These are phyloP conservation scores for Mustela lutreola DNA, from an alignment of 2,113 vertebrate species.

Conservation along the genomic window DNA sequence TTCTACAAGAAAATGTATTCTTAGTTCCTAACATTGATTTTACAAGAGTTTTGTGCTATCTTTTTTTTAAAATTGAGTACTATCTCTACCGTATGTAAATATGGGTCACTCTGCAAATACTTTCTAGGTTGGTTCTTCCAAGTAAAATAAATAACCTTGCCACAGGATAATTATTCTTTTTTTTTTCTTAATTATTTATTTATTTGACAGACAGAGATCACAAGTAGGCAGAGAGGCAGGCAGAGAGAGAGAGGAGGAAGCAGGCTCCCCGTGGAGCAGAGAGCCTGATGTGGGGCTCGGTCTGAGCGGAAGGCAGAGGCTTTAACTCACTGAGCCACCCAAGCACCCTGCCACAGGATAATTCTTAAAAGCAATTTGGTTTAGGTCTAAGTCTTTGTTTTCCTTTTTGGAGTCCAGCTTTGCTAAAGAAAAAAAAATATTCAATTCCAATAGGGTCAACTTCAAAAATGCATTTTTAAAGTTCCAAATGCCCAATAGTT, in stretches of 20 bases:
- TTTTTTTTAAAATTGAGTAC: background rate
- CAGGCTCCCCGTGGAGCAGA: no score
- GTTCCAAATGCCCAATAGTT: background rate
- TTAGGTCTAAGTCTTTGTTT: constrained; percentile 60
- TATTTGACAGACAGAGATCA: no score
- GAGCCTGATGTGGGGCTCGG: no score
- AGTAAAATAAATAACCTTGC: constrained; percentile 56
- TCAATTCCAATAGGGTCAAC: background rate
- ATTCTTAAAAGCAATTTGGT: constrained; percentile 62
- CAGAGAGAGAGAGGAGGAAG: no score
- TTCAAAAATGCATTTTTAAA: constrained; percentile 54
- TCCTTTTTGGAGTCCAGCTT: constrained; percentile 42
- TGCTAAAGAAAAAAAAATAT: constrained; percentile 56
- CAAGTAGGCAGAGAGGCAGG: no score
- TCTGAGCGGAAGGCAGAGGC: no score
- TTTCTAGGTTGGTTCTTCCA: background rate
- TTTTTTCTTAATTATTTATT: no score
- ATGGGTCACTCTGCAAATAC: background rate
- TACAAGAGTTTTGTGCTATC: background rate
- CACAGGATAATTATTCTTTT: constrained; percentile 34
- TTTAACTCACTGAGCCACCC: no score
- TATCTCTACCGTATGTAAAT: background rate
- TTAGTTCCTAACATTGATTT: constrained; percentile 32
- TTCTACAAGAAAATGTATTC: constrained; percentile 36
- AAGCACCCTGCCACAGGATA: background rate